These are phyloP conservation scores for Centropus unirufus DNA, from an alignment of 2,113 vertebrate genomes.

Conservation along the genomic window DNA sequence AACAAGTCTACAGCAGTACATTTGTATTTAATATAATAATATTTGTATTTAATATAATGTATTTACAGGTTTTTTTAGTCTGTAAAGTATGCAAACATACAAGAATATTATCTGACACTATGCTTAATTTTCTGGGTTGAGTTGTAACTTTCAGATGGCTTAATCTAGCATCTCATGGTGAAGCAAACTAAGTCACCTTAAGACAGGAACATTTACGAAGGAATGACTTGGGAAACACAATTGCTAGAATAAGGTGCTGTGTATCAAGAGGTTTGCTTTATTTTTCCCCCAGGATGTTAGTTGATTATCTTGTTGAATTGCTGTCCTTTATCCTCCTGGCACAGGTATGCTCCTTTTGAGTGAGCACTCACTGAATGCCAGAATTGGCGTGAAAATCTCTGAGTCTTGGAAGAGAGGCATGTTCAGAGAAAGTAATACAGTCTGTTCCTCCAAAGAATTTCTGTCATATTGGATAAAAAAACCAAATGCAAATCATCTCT, in stretches of 20 bases:
- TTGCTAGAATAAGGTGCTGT: neutral
- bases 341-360: neutral
- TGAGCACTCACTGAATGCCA: neutral
- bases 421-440: neutral
- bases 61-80: neutral
- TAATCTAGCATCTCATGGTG: neutral
- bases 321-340: neutral
- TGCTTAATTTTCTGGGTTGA: neutral
- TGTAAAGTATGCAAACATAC: neutral
- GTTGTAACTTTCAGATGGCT: neutral
- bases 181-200: neutral
- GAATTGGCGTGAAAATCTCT: neutral
- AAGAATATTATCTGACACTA: neutral
- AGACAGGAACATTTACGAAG: neutral
- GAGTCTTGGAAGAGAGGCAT: neutral
- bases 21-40: neutral
- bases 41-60: neutral
- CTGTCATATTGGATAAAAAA: neutral
- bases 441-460: neutral
- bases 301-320: neutral
- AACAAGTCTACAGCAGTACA: neutral
- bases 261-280: neutral
- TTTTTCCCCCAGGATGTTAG: neutral
- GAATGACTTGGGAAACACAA: rapidly evolving
- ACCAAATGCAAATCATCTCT: neutral